These are phyloP conservation scores for Acleris literana DNA, from an alignment of 2,888 invertebrate species.

Conservation along the genomic window DNA sequence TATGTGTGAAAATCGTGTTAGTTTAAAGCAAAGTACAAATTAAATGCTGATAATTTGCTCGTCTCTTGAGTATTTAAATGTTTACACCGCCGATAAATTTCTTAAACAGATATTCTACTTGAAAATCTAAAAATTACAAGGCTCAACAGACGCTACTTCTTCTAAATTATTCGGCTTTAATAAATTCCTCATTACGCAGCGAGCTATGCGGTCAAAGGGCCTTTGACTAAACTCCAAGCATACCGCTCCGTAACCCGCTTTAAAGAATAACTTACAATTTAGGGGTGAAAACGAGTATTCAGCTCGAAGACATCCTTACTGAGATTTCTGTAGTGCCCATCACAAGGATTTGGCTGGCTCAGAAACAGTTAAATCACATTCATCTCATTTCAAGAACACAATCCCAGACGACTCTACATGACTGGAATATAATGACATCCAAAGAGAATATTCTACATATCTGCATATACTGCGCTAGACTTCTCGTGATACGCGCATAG, in stretches of 20 bases:
- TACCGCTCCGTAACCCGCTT: constrained; percentile 10
- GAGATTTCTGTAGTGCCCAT: constrained; percentile 2
- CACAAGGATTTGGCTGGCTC: constrained; percentile 12
- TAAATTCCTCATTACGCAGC: constrained; percentile 13
- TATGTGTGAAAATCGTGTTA: too few species aligned
- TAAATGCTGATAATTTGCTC: too few species aligned
- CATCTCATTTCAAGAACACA: constrained; percentile 6
- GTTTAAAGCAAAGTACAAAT: too few species aligned
- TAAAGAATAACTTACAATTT: constrained; percentile 19
- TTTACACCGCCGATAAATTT: too few species aligned
- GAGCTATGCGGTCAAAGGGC: constrained; percentile 29
- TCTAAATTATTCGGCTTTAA: not conserved
- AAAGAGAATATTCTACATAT: not conserved
- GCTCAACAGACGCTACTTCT: not conserved
- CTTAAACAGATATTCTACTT: too few species aligned
- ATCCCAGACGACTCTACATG: constrained; percentile 1
- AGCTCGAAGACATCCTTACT: not conserved
- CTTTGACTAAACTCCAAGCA: constrained; percentile 21
- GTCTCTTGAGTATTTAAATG: too few species aligned
- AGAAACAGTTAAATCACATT: constrained; percentile 8
- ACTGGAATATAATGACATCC: constrained; percentile 3
- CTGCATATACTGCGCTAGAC: not conserved
- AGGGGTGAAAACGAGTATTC: constrained; percentile 1
- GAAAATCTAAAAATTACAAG: too few species aligned
- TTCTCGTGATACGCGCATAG: too few species aligned